Evolutionary conservation across 2,888 invertebrate species (phyloP).

Genomic region (Chrysotoxum bicinctum): DNA sequence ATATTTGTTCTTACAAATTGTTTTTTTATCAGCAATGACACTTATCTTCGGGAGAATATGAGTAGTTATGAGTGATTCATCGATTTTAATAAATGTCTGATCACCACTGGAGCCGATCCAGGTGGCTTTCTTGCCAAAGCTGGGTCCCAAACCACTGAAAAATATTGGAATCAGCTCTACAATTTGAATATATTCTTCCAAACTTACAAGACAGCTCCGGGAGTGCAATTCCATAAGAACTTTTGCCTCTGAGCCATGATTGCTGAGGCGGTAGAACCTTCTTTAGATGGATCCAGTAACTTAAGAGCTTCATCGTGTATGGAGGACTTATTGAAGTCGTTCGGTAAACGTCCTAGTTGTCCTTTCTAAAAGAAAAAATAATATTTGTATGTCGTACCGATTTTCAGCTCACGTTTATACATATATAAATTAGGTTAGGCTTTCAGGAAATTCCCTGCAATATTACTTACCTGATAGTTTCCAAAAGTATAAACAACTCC

Average conservation of each 20-base stretch:
- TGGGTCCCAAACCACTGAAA: slow-evolving; percentile 87
- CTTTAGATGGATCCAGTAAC: slow-evolving; percentile 66
- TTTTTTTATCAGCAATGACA: slow-evolving; percentile 92
- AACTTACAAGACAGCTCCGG: slow-evolving; percentile 80
- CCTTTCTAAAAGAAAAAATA: slow-evolving; percentile 82
- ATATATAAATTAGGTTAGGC: no score
- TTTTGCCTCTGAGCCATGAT: slow-evolving; percentile 80
- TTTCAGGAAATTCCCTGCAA: neutral
- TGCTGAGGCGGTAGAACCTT: slow-evolving; percentile 76
- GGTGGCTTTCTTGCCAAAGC: slow-evolving; percentile 92
- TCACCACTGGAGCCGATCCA: slow-evolving; percentile 98
- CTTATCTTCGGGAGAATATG: slow-evolving; percentile 93
- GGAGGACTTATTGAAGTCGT: slow-evolving; percentile 77
- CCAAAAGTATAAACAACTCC: slow-evolving; percentile 98
- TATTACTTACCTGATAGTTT: slow-evolving; percentile 87
- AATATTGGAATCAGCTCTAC: slow-evolving; percentile 6
- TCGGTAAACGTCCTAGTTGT: slow-evolving; percentile 84
- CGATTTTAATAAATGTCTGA: slow-evolving; percentile 95
- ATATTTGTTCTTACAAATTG: slow-evolving; percentile 85
- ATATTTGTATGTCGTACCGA: no score
- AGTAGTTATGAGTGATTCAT: slow-evolving; percentile 95
- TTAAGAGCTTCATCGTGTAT: slow-evolving; percentile 68
- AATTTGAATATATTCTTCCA: neutral
- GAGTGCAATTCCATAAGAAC: slow-evolving; percentile 81
- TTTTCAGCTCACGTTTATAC: no score